These are phyloP conservation scores for Fundulus diaphanus DNA, from an alignment of 2,797 vertebrate species.

Conservation along the genomic window DNA sequence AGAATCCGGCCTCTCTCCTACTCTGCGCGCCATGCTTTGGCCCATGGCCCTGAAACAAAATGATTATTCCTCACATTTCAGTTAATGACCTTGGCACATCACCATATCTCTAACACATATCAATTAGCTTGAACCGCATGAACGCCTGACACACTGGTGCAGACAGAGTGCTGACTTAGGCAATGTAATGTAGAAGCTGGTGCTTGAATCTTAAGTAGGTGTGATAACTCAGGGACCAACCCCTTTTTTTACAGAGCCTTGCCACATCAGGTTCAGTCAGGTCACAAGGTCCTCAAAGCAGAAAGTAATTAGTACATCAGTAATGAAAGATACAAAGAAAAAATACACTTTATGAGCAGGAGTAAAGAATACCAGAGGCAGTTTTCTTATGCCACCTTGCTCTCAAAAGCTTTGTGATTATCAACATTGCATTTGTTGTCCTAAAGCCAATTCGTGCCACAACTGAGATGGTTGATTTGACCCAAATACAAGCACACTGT, in stretches of 20 bases:
- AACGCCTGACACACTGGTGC: conserved; percentile 47
- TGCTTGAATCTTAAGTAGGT: conserved; percentile 45
- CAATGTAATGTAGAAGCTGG: conserved; percentile 41
- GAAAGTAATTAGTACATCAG: background rate
- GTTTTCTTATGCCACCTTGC: background rate
- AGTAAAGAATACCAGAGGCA: background rate
- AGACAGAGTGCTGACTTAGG: conserved; percentile 64
- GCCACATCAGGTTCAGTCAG: background rate
- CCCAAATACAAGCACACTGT: too few relatives aligned
- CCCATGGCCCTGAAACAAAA: conserved; percentile 66
- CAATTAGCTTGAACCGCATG: conserved; percentile 65
- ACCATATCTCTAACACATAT: conserved; percentile 70
- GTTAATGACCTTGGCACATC: conserved; percentile 74
- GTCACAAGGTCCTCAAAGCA: conserved; percentile 6
- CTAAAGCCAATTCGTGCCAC: too few relatives aligned
- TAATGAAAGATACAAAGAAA: background rate
- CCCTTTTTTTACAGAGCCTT: background rate
- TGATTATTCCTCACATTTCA: conserved; percentile 72
- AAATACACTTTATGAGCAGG: too few relatives aligned
- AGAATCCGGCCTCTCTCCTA: conserved; percentile 32
- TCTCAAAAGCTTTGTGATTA: background rate
- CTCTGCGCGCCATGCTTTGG: conserved; percentile 37
- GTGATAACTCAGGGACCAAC: conserved; percentile 27
- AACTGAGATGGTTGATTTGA: too few relatives aligned
- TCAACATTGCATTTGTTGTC: background rate